A percentile compares a stretch with the other conserved stretches of the same genome.
These are phyloP conservation scores for Dunckerocampus dactyliophorus DNA, from an alignment of 2,113 vertebrate species.

Conservation along the genomic window DNA sequence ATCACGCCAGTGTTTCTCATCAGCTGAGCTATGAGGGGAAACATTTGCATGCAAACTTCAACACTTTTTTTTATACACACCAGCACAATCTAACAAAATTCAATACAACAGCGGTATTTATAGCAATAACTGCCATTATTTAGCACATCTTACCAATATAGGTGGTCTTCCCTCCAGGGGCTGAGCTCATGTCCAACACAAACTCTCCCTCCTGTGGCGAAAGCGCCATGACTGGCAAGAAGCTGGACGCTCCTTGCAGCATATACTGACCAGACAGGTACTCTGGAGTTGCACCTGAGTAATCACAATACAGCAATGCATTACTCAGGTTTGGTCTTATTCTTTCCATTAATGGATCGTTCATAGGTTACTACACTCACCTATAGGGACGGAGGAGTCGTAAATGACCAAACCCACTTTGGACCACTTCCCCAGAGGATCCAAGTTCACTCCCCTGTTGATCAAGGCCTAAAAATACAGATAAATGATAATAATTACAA, in stretches of 20 bases:
- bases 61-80: not conserved
- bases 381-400: constrained; percentile 92
- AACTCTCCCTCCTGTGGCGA: constrained; percentile 93
- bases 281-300: constrained; percentile 90
- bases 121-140: not conserved
- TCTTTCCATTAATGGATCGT: too few species aligned
- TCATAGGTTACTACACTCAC: constrained; percentile 65
- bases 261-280: constrained; percentile 97
- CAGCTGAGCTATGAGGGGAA: constrained; percentile 79
- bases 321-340: not conserved
- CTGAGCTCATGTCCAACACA: constrained; percentile 94
- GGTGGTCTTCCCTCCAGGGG: constrained; percentile 94
- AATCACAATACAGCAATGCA: not conserved
- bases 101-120: too few species aligned
- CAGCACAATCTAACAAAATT: not conserved
- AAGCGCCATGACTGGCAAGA: constrained; percentile 93
- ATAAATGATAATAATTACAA: not conserved
- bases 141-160: constrained; percentile 82
- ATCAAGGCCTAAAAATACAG: constrained; percentile 81
- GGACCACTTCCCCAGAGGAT: constrained; percentile 94
- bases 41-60: not conserved
- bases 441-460: constrained; percentile 94
- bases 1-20: constrained; percentile 97
- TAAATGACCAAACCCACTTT: constrained; percentile 94
- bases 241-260: constrained; percentile 93